Evolutionary conservation across 2,888 invertebrate species (phyloP).

Genomic region (Polyommatus icarus): DNA sequence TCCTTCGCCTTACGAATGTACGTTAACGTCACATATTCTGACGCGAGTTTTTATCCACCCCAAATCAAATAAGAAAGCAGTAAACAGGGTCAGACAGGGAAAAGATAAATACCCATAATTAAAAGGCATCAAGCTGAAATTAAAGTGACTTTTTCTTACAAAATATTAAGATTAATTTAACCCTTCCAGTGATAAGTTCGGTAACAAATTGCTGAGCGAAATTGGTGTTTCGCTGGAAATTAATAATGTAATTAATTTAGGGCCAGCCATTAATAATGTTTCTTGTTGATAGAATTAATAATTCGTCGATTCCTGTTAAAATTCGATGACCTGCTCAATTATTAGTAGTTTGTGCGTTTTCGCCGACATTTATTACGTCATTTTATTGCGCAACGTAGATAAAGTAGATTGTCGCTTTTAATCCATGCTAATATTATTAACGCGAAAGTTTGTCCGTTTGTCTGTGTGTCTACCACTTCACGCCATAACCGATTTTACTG

Average conservation of each 20-base stretch:
- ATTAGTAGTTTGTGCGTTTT: background rate
- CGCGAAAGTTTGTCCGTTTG: no score
- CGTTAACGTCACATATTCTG: no score
- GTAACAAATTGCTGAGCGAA: slow-evolving; percentile 48
- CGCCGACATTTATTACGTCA: no score
- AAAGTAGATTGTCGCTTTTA: background rate
- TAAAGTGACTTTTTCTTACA: slow-evolving; percentile 12
- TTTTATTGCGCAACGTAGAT: background rate
- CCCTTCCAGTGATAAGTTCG: slow-evolving; percentile 37
- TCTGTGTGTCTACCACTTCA: no score
- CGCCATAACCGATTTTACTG: no score
- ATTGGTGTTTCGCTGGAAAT: slow-evolving; percentile 55
- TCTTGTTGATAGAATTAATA: slow-evolving; percentile 39
- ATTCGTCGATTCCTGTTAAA: slow-evolving; percentile 26
- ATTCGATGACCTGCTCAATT: background rate
- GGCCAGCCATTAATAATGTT: slow-evolving; percentile 42
- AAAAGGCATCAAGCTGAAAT: background rate
- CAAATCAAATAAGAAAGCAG: no score
- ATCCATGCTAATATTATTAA: no score
- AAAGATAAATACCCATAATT: background rate
- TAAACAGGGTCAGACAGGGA: background rate
- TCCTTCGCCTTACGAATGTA: no score
- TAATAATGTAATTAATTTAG: slow-evolving; percentile 59
- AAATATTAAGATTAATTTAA: background rate
- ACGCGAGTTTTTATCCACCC: no score